Percentiles rank a stretch among this genome's conserved stretches.
Conservation (phyloP, 2,797 vertebrate species). For the Chlorospingus flavigularis region DNA sequence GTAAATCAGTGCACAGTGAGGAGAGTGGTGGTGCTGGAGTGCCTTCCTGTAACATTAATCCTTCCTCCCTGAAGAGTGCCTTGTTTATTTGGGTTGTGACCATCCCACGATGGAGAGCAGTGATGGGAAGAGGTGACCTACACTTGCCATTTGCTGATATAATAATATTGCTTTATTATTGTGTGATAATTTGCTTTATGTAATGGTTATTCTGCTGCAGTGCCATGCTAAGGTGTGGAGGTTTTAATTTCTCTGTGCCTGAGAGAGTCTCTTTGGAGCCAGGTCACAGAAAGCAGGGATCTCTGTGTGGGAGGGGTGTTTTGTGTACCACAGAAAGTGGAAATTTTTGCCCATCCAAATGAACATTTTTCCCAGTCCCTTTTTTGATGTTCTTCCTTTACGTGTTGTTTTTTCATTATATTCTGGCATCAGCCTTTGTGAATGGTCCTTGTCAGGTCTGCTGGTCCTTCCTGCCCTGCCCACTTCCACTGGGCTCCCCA, state of each 20-base stretch:
- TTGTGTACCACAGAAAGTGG: not conserved
- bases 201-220: not conserved
- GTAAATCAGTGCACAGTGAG: not conserved
- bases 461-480: not conserved
- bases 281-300: not conserved
- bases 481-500: not conserved
- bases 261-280: not conserved
- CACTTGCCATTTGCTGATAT: not conserved
- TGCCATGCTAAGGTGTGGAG: not conserved
- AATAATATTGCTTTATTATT: not conserved
- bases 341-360: not conserved
- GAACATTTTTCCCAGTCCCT: not conserved
- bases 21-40: not conserved
- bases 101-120: not conserved
- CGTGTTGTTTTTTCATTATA: accelerated
- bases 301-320: accelerated
- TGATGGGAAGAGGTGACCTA: not conserved
- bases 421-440: not conserved
- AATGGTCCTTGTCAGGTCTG: not conserved
- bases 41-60: not conserved
- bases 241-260: not conserved
- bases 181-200: not conserved
- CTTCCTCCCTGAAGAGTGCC: not conserved
- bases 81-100: not conserved
- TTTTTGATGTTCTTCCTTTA: not conserved